Evolutionary conservation across 2,888 invertebrate genomes (phyloP).

Genomic region (Ferrisia virgata): DNA sequence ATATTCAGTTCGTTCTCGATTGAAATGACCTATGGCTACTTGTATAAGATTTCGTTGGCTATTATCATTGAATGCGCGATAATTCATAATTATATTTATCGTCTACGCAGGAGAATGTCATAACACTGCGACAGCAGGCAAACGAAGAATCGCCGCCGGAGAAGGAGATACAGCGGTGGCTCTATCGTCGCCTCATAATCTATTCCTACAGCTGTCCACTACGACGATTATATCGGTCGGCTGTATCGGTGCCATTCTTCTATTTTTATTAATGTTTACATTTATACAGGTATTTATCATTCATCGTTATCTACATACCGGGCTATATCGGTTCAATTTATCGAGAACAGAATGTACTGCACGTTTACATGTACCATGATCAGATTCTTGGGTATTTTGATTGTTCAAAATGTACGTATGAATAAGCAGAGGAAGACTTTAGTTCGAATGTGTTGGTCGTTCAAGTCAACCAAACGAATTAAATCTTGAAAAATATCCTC

Average conservation of each 20-base stretch:
- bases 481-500: too few relatives aligned
- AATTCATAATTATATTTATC: constrained; percentile 7
- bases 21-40: too few relatives aligned
- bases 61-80: not conserved
- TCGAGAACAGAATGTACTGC: too few relatives aligned
- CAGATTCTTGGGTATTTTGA: too few relatives aligned
- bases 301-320: not conserved
- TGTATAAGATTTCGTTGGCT: too few relatives aligned
- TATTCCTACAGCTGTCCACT: not conserved
- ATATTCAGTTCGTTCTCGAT: too few relatives aligned
- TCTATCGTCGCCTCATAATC: constrained; percentile 59
- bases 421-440: too few relatives aligned
- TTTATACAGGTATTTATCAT: constrained; percentile 65
- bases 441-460: too few relatives aligned
- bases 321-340: too few relatives aligned
- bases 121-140: constrained; percentile 70
- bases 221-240: constrained; percentile 25
- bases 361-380: not conserved
- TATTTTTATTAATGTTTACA: constrained; percentile 69
- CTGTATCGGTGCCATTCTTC: constrained; percentile 66
- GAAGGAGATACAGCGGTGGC: constrained; percentile 59
- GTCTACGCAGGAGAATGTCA: constrained; percentile 64
- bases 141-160: constrained; percentile 58
- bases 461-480: too few relatives aligned
- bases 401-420: too few relatives aligned